Evolutionary conservation across 2,797 vertebrate species (phyloP).

Genomic region (Amblyopsis hoosieri): DNA sequence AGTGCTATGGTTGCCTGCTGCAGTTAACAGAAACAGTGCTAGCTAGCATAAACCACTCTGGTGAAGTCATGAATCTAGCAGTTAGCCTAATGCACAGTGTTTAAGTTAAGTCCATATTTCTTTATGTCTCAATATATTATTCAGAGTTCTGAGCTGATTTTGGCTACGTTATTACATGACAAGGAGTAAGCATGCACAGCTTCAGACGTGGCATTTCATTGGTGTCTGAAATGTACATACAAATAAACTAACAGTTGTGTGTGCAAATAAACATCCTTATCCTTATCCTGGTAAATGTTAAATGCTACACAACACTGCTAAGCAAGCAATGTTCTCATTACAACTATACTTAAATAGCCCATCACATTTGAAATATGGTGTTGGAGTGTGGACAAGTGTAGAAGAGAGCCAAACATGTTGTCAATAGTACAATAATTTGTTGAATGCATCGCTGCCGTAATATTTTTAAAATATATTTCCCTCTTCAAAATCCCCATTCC

Average conservation of each 20-base stretch:
- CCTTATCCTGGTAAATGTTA: background rate
- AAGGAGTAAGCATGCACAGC: background rate
- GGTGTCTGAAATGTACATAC: background rate
- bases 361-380: background rate
- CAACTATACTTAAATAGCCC: background rate
- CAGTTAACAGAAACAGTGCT: too few relatives aligned
- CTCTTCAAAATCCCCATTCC: background rate
- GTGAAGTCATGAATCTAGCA: too few relatives aligned
- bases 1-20: too few relatives aligned
- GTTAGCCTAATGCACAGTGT: too few relatives aligned
- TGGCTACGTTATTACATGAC: background rate
- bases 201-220: conserved; percentile 9
- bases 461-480: background rate
- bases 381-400: background rate
- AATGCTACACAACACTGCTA: background rate
- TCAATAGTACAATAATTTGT: too few relatives aligned
- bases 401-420: background rate
- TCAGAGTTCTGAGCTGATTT: conserved; percentile 2
- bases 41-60: too few relatives aligned
- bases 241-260: too few relatives aligned
- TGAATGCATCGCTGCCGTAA: background rate
- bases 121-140: background rate
- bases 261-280: background rate
- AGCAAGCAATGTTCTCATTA: background rate
- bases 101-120: too few relatives aligned